phyloP scores from a whole-genome alignment of 2,113 vertebrate species.

The Aldabrachelys gigantea region DNA sequence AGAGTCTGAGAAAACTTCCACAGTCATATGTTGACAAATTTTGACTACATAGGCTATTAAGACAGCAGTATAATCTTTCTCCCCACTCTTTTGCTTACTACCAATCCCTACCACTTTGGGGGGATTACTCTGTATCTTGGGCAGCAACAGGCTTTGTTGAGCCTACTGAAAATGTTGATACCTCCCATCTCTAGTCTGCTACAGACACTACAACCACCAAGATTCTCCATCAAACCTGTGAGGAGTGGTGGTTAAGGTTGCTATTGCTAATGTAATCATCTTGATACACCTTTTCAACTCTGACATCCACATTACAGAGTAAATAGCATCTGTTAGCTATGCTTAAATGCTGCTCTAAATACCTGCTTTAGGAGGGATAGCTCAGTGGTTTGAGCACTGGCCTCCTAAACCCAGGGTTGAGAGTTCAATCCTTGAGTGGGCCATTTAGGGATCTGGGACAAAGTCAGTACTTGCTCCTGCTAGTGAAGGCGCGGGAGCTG shows the following conservation, averaged over 20 bases:
- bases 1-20: not conserved
- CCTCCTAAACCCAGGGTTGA: no score
- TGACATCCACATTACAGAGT: not conserved
- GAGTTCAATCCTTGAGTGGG: no score
- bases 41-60: not conserved
- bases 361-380: not conserved
- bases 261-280: not conserved
- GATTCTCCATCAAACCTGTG: not conserved
- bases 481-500: no score
- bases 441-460: no score
- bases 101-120: not conserved
- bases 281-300: not conserved
- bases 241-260: not conserved
- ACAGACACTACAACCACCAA: rapidly evolving
- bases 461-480: no score
- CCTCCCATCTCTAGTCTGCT: rapidly evolving
- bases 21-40: not conserved
- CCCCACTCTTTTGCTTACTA: not conserved
- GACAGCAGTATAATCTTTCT: not conserved
- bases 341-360: not conserved
- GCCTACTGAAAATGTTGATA: not conserved
- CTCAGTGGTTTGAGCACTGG: no score
- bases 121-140: not conserved
- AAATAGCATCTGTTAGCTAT: not conserved
- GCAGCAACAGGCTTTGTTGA: not conserved